Conservation (phyloP, 2,888 invertebrate genomes). For the Drosophila greeni region DNA sequence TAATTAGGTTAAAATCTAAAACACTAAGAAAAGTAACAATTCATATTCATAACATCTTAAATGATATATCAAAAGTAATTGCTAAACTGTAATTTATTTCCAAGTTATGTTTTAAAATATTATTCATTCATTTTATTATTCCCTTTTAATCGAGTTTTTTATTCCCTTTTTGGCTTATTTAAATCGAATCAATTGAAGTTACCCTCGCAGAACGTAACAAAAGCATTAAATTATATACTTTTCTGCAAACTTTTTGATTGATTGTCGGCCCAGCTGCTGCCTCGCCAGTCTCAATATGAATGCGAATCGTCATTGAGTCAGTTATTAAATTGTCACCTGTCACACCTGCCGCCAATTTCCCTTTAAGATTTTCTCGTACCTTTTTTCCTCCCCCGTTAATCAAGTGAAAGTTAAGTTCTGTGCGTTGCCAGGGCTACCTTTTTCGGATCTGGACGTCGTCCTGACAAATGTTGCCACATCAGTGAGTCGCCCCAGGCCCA, state of each 20-base stretch:
- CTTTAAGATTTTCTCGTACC: slow-evolving; percentile 27
- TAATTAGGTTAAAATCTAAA: neutral
- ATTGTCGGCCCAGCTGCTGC: slow-evolving; percentile 30
- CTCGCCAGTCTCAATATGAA: slow-evolving; percentile 27
- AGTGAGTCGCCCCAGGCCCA: slow-evolving; percentile 24
- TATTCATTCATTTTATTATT: neutral
- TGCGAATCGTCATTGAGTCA: slow-evolving; percentile 18
- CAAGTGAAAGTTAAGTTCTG: slow-evolving; percentile 6
- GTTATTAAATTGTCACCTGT: slow-evolving; percentile 55
- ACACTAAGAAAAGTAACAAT: neutral
- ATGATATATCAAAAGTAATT: neutral
- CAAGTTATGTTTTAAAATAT: neutral
- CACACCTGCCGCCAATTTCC: slow-evolving; percentile 58
- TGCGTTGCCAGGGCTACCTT: slow-evolving; percentile 6
- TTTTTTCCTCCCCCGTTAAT: slow-evolving; percentile 16
- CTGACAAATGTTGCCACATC: slow-evolving; percentile 52
- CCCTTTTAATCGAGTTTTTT: neutral
- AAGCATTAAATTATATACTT: slow-evolving; percentile 10
- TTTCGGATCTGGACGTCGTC: slow-evolving; percentile 8
- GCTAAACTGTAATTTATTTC: neutral
- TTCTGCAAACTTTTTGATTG: slow-evolving; percentile 13
- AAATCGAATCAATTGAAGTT: slow-evolving; percentile 12
- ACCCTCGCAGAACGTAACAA: neutral
- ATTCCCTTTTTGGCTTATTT: neutral
- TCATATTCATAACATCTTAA: neutral